Base-by-base conservation (phyloP, 2,888 invertebrate genomes). In the Cheilosia grossa region DNA sequence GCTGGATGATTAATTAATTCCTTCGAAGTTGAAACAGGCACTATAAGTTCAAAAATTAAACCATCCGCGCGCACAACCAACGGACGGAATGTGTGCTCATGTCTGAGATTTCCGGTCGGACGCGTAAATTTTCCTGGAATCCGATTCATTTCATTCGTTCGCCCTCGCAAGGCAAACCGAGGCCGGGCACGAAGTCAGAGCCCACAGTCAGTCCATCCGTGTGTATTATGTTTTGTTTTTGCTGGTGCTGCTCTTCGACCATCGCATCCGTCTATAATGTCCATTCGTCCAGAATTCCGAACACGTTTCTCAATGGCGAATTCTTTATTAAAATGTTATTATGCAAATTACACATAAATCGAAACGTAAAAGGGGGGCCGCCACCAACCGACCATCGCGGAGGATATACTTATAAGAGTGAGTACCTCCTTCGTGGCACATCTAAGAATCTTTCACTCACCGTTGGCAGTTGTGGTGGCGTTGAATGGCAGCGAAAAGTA, bases 101-200 rank as follows among this genome's bases (percentile, higher is more conserved):
- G 85, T 81, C 75, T 70, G 75, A 69, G 73, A 86, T 86, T 86
- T 86, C 86, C 86, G 86, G 86, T 86, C 86, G 82, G 82, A 81
- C 86, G 86, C 86, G 82, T 86, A 82, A 77, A 86, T 82, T 86
- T 86, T 86, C 86, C 82, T 67, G 86, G 86, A 86, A 86, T 86
- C 70, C 81, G 81, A 80, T 85, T 75, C 63, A 80, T 64, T 83
- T 79, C 74, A 75, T 83, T 83, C 53, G 69, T 63, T 64, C 17
- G 53, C 79, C 51, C 61, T 66, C 66, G 51, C 21, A 63, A 61
- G 59, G 67, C 67, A 61, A 49, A 51, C 19, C 24, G 19, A 19
- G 67, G 54, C 72, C 59, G 33, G 53, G 33, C 42, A 51, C 59
- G 19, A 19, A 19, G 17, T 42, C n/a, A 42, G n/a, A 44, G 44